phyloP scores from a whole-genome alignment of 2,797 vertebrate genomes.

The Carapus acus region DNA sequence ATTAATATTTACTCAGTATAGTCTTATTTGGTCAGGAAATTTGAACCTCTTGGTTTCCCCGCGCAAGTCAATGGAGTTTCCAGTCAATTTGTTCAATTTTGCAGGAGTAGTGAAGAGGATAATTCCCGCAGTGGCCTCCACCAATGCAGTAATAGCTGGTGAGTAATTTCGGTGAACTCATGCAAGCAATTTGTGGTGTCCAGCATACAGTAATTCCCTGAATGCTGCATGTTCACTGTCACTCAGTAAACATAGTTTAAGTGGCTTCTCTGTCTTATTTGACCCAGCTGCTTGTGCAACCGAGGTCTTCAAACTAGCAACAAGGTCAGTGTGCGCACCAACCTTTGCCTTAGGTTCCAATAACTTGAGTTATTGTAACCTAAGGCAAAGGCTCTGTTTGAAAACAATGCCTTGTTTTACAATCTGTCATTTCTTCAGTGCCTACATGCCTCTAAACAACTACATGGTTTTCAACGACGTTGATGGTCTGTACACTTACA shows the following conservation, averaged over 20 bases:
- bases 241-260: conserved; percentile 11
- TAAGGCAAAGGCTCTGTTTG: too few species aligned
- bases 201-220: conserved; percentile 24
- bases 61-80: too few species aligned
- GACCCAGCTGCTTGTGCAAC: conserved; percentile 83
- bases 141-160: conserved; percentile 94
- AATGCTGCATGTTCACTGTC: neutral
- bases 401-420: neutral
- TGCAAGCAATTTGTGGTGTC: neutral
- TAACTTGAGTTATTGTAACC: too few species aligned
- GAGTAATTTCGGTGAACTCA: conserved; percentile 29
- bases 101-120: conserved; percentile 90
- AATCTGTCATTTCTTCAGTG: conserved; percentile 59
- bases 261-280: conserved; percentile 11
- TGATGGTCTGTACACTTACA: conserved; percentile 86
- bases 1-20: too few species aligned
- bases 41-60: too few species aligned
- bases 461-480: conserved; percentile 91
- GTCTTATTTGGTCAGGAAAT: too few species aligned
- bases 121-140: conserved; percentile 90
- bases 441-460: conserved; percentile 86
- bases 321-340: conserved; percentile 78
- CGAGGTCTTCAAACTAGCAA: conserved; percentile 92
- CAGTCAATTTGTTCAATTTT: too few species aligned
- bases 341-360: conserved; percentile 12